Evolutionary conservation across 1,140 invertebrate genomes (phyloP).

Genomic region (Nephila pilipes): DNA sequence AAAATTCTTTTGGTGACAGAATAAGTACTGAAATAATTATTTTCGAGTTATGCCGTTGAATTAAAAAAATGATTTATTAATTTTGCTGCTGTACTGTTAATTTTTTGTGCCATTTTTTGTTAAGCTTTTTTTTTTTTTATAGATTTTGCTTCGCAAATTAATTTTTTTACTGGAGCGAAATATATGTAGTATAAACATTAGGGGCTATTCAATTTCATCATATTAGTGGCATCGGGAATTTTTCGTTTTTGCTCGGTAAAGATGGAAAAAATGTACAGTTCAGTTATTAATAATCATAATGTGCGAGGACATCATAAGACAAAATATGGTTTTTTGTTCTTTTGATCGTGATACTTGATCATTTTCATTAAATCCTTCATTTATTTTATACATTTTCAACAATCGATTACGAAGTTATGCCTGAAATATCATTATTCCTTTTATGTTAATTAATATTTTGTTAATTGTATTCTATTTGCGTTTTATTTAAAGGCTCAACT

Average conservation of each 20-base stretch:
- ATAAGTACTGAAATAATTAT: conserved; percentile 56
- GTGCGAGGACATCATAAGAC: neutral
- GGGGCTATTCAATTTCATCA: neutral
- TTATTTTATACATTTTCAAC: neutral
- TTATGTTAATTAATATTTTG: too few species aligned
- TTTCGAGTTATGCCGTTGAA: neutral
- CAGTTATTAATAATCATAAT: neutral
- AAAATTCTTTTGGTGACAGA: neutral
- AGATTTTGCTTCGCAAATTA: neutral
- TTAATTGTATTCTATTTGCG: too few species aligned
- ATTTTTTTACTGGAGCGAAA: neutral
- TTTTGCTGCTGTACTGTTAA: conserved; percentile 1
- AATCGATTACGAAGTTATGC: too few species aligned
- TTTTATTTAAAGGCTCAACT: too few species aligned
- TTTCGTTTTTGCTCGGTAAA: neutral
- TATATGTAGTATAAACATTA: neutral
- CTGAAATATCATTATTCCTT: too few species aligned
- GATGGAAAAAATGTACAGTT: neutral
- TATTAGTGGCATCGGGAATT: neutral
- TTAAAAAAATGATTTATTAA: conserved; percentile 57
- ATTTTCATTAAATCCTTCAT: neutral
- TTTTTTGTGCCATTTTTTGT: neutral
- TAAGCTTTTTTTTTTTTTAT: too few species aligned
- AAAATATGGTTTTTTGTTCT: neutral
- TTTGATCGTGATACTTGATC: too few species aligned